These are phyloP conservation scores for Dendrocincla tyrannina DNA, from an alignment of 2,797 vertebrate species.

Conservation along the genomic window DNA sequence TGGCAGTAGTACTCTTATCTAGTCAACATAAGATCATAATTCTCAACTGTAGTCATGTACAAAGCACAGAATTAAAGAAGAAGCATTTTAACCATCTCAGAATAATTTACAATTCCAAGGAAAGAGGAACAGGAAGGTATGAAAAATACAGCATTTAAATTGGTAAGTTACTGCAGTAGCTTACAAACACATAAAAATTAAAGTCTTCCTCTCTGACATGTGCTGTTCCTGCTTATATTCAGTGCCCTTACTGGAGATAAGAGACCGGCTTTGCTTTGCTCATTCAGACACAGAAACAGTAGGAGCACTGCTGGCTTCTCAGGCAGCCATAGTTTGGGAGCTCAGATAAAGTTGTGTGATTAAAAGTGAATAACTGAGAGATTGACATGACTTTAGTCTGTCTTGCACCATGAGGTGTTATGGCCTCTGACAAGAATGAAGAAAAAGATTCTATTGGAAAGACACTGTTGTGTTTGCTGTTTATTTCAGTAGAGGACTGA, in stretches of 20 bases:
- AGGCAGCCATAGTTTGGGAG: slow-evolving; percentile 10
- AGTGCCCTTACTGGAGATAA: neutral
- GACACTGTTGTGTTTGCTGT: neutral
- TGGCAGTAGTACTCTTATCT: neutral
- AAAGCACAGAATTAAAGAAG: neutral
- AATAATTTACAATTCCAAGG: neutral
- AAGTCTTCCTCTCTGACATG: neutral
- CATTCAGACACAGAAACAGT: neutral
- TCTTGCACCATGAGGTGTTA: neutral
- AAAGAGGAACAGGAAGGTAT: neutral
- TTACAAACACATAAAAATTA: neutral
- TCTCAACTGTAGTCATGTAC: neutral
- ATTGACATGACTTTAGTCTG: neutral
- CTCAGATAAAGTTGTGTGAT: slow-evolving; percentile 11
- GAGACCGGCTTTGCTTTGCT: neutral
- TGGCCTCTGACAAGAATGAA: neutral
- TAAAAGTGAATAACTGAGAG: slow-evolving; percentile 13
- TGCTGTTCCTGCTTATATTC: neutral
- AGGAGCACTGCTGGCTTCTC: neutral
- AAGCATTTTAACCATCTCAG: neutral
- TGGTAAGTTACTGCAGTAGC: neutral
- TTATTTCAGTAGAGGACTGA: neutral
- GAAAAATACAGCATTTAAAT: neutral
- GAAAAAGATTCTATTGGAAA: neutral
- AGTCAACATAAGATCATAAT: neutral